Evolutionary conservation across 2,888 invertebrate genomes (phyloP).

Genomic region (Drosophila paranaensis): DNA sequence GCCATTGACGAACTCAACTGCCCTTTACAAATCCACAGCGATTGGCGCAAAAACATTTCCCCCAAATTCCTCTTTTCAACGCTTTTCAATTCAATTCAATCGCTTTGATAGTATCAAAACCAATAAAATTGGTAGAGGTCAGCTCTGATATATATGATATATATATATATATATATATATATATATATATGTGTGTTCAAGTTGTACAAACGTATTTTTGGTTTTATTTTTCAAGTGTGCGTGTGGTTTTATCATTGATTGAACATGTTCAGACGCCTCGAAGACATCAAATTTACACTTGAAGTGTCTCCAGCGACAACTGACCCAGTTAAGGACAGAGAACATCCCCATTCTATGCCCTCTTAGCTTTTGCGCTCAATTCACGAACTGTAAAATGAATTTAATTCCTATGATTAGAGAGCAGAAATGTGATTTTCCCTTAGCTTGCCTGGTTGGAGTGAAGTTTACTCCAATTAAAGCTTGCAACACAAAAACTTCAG

Average conservation of each 20-base stretch:
- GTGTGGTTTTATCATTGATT: constrained; percentile 72
- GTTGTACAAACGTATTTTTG: constrained; percentile 27
- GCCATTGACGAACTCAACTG: constrained; percentile 61
- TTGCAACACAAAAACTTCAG: not conserved
- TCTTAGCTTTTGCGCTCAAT: constrained; percentile 22
- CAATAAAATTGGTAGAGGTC: constrained; percentile 49
- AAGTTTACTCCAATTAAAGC: not conserved
- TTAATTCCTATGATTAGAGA: constrained; percentile 29
- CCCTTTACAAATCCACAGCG: constrained; percentile 49
- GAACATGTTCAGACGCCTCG: constrained; percentile 66
- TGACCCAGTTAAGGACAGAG: constrained; percentile 32
- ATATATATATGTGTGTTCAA: constrained; percentile 4
- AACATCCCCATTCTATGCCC: constrained; percentile 2
- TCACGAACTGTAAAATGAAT: constrained; percentile 55
- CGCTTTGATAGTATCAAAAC: constrained; percentile 56
- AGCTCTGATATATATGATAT: constrained; percentile 21
- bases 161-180: constrained; percentile 22
- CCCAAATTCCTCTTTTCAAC: constrained; percentile 40
- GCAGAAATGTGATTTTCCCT: constrained; percentile 17
- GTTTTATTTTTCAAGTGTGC: constrained; percentile 34
- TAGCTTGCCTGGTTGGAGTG: not conserved
- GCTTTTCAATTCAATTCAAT: constrained; percentile 69
- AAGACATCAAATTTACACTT: constrained; percentile 73
- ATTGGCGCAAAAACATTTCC: constrained; percentile 36
- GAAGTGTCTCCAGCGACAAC: constrained; percentile 55